Evolutionary conservation across 2,113 vertebrate species (phyloP).

Genomic region (Xenotilapia leptura): DNA sequence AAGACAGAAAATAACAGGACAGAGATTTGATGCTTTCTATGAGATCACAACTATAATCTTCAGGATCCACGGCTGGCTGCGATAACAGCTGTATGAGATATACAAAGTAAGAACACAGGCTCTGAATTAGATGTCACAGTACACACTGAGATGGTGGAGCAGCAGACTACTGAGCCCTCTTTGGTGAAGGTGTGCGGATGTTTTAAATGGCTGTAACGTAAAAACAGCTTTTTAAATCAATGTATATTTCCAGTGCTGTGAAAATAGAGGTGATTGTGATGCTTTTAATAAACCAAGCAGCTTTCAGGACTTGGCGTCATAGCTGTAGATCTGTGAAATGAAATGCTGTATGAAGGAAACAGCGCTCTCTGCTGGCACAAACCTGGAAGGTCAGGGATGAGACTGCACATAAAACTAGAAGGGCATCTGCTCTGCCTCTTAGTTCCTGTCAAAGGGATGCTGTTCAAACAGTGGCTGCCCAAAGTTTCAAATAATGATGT

Average conservation of each 20-base stretch:
- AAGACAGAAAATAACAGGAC: neutral
- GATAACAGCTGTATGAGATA: neutral
- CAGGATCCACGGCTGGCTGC: neutral
- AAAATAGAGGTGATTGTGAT: neutral
- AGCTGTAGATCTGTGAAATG: neutral
- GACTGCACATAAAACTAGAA: neutral
- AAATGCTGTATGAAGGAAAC: neutral
- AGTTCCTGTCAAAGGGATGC: neutral
- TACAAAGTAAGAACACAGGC: neutral
- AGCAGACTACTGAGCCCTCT: neutral
- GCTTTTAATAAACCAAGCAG: neutral
- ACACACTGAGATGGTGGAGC: neutral
- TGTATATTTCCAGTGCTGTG: neutral
- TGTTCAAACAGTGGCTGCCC: neutral
- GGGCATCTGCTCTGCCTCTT: neutral
- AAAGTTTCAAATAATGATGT: neutral
- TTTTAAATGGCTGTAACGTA: neutral
- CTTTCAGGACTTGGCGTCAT: neutral
- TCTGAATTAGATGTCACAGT: neutral
- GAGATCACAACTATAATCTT: neutral
- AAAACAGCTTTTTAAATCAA: neutral
- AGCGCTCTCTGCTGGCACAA: slow-evolving; percentile 1
- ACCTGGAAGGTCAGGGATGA: neutral
- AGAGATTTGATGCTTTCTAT: neutral
- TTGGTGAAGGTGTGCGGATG: neutral